Percentiles rank a stretch among this genome's conserved stretches.
Evolutionary conservation across 2,113 vertebrate genomes (phyloP).

Genomic region (Syngnathus floridae): DNA sequence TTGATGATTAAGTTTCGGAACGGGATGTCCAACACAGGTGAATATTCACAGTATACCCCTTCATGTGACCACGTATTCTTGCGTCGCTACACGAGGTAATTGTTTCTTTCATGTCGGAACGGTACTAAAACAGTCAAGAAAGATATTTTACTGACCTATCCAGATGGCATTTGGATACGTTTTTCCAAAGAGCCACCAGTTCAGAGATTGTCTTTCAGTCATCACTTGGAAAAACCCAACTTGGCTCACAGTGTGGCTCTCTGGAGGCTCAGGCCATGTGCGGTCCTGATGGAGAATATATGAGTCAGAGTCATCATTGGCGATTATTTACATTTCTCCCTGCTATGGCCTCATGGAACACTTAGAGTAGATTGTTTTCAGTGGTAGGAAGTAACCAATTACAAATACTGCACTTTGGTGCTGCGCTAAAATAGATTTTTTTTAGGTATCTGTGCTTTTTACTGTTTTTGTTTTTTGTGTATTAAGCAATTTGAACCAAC

Average conservation of each 20-base stretch:
- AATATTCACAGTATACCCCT: no score
- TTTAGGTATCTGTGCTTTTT: no score
- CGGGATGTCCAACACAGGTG: no score
- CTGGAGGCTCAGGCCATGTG: slow-evolving; percentile 36
- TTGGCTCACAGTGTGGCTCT: slow-evolving; percentile 13
- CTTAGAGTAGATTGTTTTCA: slow-evolving; percentile 4
- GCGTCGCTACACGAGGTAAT: no score
- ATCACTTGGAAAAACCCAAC: slow-evolving; percentile 35
- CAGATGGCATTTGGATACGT: neutral
- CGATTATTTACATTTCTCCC: slow-evolving; percentile 34
- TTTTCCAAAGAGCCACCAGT: neutral
- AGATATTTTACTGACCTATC: neutral
- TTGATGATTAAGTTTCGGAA: no score
- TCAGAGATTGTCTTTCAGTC: slow-evolving; percentile 33
- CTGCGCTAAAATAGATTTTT: no score
- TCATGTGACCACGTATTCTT: no score
- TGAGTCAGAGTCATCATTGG: slow-evolving; percentile 43
- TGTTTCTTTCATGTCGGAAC: no score
- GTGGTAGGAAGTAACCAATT: neutral
- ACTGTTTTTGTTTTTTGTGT: neutral
- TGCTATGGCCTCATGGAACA: slow-evolving; percentile 27
- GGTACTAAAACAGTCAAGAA: neutral
- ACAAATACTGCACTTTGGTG: neutral
- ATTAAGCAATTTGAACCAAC: neutral
- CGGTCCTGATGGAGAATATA: slow-evolving; percentile 38